Base-by-base conservation (phyloP, 2,888 invertebrate species). In the Opisthograptis luteolata region DNA sequence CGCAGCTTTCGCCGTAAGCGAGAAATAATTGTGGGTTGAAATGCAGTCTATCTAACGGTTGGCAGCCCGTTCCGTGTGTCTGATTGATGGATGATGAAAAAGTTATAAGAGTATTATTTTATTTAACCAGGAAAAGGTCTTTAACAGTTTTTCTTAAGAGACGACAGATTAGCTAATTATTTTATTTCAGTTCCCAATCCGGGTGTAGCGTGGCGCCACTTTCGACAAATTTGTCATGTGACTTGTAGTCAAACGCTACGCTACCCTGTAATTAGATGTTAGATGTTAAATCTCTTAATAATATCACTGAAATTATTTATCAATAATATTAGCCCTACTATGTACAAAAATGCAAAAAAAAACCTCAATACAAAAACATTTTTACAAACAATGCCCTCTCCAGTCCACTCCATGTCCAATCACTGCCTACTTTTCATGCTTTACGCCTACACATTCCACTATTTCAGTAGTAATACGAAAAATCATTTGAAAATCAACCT, bases 351-450 rank as follows among this genome's bases (percentile, higher is more conserved):
- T 19, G 8, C 7, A 13, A 32, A 27, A 7, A n/a, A 8, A 14
- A 39, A 30, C 3, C 19, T 8, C 2, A 3, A 24, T 10, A 6
- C 2, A 34, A 42, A 32, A 42, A 60, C 59, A 62, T 56, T 51
- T 65, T 68, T 68, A 78, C 63, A 44, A 58, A 77, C 77, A 84
- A 82, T 71, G 67, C 66, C 83, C 81, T 78, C 87, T 88, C 87
- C 78, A 83, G 76, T 65, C 70, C 55, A 58, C 64, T 68, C 77
- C 60, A 66, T 86, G 81, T 87, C 74, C 87, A 71, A 80, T 79
- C 81, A 78, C 86, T 87, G 86, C 89, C 89, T 88, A 88, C 89
- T 89, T 88, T 89, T 88, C 87, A 88, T 86, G 78, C 83, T 75
- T 76, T 84, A 89, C 89, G 89, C 90, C 89, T 90, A 87, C 87